A percentile compares a stretch with the other conserved stretches of the same genome.
These are phyloP conservation scores for Selene dorsalis DNA, from an alignment of 2,797 vertebrate species.

Conservation along the genomic window DNA sequence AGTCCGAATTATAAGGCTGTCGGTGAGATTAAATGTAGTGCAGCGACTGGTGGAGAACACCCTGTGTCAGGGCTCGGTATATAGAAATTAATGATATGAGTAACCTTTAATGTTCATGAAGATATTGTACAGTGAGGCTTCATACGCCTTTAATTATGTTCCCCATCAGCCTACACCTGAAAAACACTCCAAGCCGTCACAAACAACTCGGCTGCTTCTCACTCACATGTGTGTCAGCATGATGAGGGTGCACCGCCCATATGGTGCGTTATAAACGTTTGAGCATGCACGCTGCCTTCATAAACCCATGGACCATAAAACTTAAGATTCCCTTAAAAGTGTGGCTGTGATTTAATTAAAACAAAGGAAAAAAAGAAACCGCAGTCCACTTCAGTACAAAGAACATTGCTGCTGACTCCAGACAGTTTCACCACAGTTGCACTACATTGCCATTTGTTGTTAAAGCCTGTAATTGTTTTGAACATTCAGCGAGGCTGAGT, in stretches of 20 bases:
- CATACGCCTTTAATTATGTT: constrained; percentile 46
- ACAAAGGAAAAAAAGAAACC: constrained; percentile 22
- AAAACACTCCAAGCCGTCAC: neutral
- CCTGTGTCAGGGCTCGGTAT: constrained; percentile 23
- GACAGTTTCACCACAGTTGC: constrained; percentile 48
- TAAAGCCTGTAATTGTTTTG: constrained; percentile 58
- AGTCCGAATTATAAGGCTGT: constrained; percentile 59
- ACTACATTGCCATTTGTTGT: constrained; percentile 36
- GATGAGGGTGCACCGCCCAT: constrained; percentile 31
- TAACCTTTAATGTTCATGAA: constrained; percentile 62
- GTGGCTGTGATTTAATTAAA: constrained; percentile 72
- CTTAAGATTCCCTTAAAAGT: constrained; percentile 57
- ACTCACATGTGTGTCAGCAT: constrained; percentile 29
- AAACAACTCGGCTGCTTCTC: constrained; percentile 21
- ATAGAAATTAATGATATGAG: constrained; percentile 50
- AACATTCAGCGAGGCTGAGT: constrained; percentile 39
- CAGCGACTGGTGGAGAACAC: constrained; percentile 36
- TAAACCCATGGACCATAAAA: constrained; percentile 69
- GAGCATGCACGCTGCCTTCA: constrained; percentile 52
- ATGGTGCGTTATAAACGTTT: constrained; percentile 32
- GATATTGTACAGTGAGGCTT: constrained; percentile 32
- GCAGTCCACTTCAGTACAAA: constrained; percentile 45
- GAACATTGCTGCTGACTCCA: constrained; percentile 61
- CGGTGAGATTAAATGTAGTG: constrained; percentile 46
- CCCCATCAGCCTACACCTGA: constrained; percentile 9